phyloP scores from a whole-genome alignment of 2,113 vertebrate species.

The Nyctereutes procyonoides region DNA sequence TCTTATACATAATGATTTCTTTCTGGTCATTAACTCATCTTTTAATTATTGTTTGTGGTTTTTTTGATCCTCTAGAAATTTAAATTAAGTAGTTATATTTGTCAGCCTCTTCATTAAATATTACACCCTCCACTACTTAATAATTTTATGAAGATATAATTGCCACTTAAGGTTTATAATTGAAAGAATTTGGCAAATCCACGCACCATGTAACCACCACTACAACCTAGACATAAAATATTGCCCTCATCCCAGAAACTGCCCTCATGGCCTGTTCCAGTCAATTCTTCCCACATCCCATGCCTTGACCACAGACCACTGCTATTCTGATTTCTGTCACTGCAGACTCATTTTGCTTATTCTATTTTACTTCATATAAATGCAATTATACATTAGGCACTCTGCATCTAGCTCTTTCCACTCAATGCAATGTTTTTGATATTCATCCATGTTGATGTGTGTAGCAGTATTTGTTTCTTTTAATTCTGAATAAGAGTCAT shows the following conservation, averaged over 20 bases:
- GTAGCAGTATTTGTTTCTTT: not conserved
- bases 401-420: not conserved
- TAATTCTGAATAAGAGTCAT: not conserved
- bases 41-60: not conserved
- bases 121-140: not conserved
- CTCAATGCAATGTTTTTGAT: not conserved
- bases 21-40: not conserved
- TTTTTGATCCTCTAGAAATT: not conserved
- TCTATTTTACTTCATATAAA: not conserved
- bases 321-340: not conserved
- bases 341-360: not conserved
- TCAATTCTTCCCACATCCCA: not conserved
- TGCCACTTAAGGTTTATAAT: not conserved
- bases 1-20: not conserved
- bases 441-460: not conserved
- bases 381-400: too few relatives aligned
- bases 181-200: not conserved
- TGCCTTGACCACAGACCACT: not conserved
- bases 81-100: not conserved
- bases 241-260: not conserved
- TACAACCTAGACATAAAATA: not conserved
- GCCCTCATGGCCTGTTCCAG: fast-evolving
- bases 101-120: not conserved
- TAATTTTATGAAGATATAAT: not conserved
- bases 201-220: not conserved